A percentile compares a stretch with the other conserved stretches of the same genome.
Conservation (phyloP, 2,888 invertebrate species). For the Thymelicus acteon region DNA sequence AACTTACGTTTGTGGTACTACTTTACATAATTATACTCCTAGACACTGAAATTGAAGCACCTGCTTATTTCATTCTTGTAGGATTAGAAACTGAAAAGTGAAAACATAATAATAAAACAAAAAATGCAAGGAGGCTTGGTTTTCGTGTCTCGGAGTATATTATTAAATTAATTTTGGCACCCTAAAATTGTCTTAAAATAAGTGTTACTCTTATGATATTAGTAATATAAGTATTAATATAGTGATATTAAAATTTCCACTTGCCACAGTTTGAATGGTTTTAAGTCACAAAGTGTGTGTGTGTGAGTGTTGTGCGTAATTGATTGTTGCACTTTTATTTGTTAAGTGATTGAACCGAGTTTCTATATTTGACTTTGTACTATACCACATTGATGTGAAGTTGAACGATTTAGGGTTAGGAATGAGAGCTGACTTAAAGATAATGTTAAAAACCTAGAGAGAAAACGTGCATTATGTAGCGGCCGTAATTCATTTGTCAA, state of each 20-base stretch:
- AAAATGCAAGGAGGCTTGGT: too few species aligned
- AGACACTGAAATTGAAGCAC: too few species aligned
- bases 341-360: constrained; percentile 15
- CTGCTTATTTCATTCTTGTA: too few species aligned
- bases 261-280: constrained; percentile 13
- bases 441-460: too few species aligned
- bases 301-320: constrained; percentile 18
- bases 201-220: constrained; percentile 14
- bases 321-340: constrained; percentile 6
- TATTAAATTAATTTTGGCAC: constrained; percentile 3
- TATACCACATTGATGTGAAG: background rate
- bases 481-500: too few species aligned
- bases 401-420: background rate
- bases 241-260: constrained; percentile 4
- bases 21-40: too few species aligned
- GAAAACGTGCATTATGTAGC: too few species aligned
- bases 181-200: constrained; percentile 2
- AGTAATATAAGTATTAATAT: constrained; percentile 6
- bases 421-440: too few species aligned
- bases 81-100: too few species aligned
- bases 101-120: too few species aligned
- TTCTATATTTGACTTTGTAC: background rate
- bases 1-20: too few species aligned
- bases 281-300: constrained; percentile 25
- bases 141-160: background rate